These are phyloP conservation scores for Paguma larvata DNA, from an alignment of 2,797 vertebrate genomes.

Conservation along the genomic window DNA sequence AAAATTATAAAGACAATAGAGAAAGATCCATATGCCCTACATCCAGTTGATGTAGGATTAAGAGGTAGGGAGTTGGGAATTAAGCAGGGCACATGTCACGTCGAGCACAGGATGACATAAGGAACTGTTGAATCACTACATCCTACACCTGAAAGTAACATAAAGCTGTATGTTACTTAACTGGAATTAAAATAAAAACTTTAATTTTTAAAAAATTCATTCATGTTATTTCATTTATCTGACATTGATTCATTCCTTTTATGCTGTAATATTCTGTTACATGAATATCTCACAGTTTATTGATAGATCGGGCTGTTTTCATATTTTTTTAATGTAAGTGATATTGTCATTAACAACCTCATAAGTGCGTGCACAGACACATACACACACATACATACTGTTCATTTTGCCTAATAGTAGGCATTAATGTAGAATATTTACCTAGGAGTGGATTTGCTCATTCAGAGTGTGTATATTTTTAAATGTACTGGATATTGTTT, in stretches of 20 bases:
- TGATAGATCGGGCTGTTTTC: neutral
- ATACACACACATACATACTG: neutral
- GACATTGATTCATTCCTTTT: neutral
- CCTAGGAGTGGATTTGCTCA: neutral
- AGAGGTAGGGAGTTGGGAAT: neutral
- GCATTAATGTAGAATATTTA: neutral
- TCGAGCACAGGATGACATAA: neutral
- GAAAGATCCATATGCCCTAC: neutral
- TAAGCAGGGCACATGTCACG: neutral
- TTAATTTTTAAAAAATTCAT: neutral
- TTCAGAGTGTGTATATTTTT: neutral
- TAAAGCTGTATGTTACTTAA: neutral
- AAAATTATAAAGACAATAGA: neutral
- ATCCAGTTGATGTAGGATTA: neutral
- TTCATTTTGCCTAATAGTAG: neutral
- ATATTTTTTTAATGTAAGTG: neutral
- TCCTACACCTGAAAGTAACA: neutral
- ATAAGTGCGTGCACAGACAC: neutral
- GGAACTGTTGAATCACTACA: neutral
- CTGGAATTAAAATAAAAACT: neutral
- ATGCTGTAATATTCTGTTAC: neutral
- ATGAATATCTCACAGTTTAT: neutral
- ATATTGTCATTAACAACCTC: neutral
- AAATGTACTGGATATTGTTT: neutral
- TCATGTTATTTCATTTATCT: neutral